Base-by-base conservation (phyloP, 2,113 vertebrate genomes). In the Plecturocebus donacophilus region DNA sequence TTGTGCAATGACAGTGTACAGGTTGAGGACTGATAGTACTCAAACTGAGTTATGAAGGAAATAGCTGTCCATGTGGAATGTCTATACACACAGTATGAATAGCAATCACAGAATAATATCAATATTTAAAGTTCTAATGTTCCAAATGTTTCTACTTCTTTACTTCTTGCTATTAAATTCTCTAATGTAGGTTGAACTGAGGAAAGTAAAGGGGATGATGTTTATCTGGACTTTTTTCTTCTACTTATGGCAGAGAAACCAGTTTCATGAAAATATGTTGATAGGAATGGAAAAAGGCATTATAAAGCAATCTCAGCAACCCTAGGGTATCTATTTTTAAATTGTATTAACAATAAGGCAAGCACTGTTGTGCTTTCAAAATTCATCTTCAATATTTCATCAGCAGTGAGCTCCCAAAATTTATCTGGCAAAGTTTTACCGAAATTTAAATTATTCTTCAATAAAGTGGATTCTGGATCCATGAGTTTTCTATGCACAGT, bases 141-240 rank as follows among this genome's bases (percentile, higher is more conserved):
- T 14, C 77, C 17, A 7, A 25, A 5, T 8, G 21, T 42, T 7
- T 16, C 61, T 35, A 40, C 64, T 70, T 81, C 35, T 1, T 7
- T 25, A 12, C 5, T 19, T 66, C 13, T 20, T 45, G n/a, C 25
- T 32, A 5, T 17, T 32, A 25, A 35, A 52, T 32, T 81, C 23
- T 21, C 45, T 71, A 54, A 3, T 19, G 4, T 12, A 35, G 47
- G 11, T 8, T 32, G 47, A 56, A 56, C 8, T 10, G 47, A 54
- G 8, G 77, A 47, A 4, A 17, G 16, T 21, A 6, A 3, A n/a
- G 35, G 25, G 7, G 1, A 38, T 14, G 5, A 5, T 14, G 45
- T 38, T 40, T 19, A 32, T 8, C 35, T 38, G 17, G 5, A 30
- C 25, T 81, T 4, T 23, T 7, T 66, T 49, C 19, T 68, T 91